Percentiles rank a stretch among this genome's conserved stretches.
phyloP scores from a whole-genome alignment of 2,797 vertebrate genomes.

The Crocidura indochinensis region DNA sequence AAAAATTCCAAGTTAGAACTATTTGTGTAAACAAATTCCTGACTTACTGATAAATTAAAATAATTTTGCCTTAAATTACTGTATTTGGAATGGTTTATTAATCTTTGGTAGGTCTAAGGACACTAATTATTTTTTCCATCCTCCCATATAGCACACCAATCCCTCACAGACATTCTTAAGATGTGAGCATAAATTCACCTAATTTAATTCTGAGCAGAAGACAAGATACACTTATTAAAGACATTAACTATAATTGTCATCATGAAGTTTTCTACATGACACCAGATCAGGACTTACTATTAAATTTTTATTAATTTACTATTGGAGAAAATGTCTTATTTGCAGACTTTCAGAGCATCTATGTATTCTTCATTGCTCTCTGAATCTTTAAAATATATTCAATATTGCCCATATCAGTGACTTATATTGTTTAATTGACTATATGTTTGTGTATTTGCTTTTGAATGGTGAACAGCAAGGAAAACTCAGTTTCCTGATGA shows the following conservation, averaged over 20 bases:
- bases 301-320: conserved; percentile 5
- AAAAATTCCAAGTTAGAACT: neutral
- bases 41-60: neutral
- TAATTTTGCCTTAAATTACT: no score
- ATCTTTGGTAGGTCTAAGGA: no score
- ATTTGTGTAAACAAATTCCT: neutral
- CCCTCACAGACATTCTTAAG: neutral
- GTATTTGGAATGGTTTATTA: neutral
- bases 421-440: conserved; percentile 30
- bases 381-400: conserved; percentile 39
- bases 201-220: neutral
- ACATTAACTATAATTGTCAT: neutral
- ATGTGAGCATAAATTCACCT: neutral
- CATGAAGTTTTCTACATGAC: neutral
- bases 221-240: neutral
- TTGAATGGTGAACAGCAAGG: neutral
- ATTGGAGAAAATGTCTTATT: neutral
- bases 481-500: neutral
- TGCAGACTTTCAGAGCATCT: neutral
- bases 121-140: neutral
- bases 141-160: neutral
- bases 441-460: neutral
- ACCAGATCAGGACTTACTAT: neutral
- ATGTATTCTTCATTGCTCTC: conserved; percentile 5
- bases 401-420: neutral